These are phyloP conservation scores for Loris lydekkerianus DNA, from an alignment of 2,797 vertebrate genomes.

Conservation along the genomic window DNA sequence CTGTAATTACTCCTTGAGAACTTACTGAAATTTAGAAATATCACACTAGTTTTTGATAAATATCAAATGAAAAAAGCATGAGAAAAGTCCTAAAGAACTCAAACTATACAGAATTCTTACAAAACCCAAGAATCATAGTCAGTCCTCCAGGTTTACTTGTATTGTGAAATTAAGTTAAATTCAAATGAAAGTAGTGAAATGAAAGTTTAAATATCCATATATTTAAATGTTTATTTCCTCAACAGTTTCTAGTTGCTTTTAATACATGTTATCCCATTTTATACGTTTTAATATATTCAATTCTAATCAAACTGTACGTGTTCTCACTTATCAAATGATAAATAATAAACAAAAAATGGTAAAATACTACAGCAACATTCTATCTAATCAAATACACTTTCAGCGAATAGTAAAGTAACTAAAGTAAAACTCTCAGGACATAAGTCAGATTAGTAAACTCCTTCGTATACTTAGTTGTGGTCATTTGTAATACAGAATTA, in stretches of 20 bases:
- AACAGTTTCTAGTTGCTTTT: background rate
- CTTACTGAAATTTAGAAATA: background rate
- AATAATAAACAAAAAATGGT: constrained; percentile 53
- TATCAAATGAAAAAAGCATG: background rate
- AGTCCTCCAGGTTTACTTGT: background rate
- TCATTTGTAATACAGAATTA: constrained; percentile 13
- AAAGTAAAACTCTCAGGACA: constrained; percentile 19
- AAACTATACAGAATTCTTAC: background rate
- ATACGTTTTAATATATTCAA: background rate
- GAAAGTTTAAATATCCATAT: constrained; percentile 34
- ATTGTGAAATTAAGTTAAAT: constrained; percentile 11
- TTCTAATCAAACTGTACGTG: constrained; percentile 20
- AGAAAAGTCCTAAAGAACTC: background rate
- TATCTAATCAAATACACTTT: constrained; percentile 44
- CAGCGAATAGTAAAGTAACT: constrained; percentile 8
- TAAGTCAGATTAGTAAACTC: background rate
- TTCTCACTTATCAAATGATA: constrained; percentile 51
- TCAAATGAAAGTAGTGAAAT: constrained; percentile 5
- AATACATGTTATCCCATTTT: background rate
- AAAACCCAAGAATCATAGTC: background rate
- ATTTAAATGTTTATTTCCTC: background rate
- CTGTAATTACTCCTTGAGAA: constrained; percentile 25
- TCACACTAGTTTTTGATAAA: background rate
- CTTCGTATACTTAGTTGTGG: background rate
- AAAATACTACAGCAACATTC: constrained; percentile 18